Percentiles rank a stretch among this genome's conserved stretches.
These are phyloP conservation scores for Bellardia pandia DNA, from an alignment of 2,888 invertebrate genomes.

Conservation along the genomic window DNA sequence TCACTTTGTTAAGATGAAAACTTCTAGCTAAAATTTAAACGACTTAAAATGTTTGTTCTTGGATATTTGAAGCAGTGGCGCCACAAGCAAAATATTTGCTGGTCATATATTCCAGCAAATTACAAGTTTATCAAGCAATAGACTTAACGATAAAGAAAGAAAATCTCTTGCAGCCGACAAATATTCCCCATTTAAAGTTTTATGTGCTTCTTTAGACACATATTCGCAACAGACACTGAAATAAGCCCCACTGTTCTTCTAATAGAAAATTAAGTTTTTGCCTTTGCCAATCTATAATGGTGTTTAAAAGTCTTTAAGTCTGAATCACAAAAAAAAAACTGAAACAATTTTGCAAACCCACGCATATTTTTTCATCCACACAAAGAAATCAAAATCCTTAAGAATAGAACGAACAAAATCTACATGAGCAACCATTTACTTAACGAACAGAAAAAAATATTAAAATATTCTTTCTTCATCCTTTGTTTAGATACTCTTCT, in stretches of 20 bases:
- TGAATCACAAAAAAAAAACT: background rate
- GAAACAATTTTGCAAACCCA: slow-evolving; percentile 4
- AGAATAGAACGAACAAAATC: slow-evolving; percentile 13
- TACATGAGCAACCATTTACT: slow-evolving; percentile 39
- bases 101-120: background rate
- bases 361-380: slow-evolving; percentile 4
- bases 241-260: slow-evolving; percentile 1
- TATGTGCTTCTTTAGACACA: too few relatives aligned
- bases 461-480: slow-evolving; percentile 27
- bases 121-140: background rate
- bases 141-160: too few relatives aligned
- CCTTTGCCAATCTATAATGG: background rate
- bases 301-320: slow-evolving; percentile 18
- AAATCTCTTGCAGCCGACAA: too few relatives aligned
- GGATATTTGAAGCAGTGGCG: slow-evolving; percentile 11
- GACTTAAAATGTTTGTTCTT: background rate
- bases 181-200: background rate
- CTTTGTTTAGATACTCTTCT: slow-evolving; percentile 21
- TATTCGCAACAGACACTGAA: too few relatives aligned
- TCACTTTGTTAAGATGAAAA: slow-evolving; percentile 42
- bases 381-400: slow-evolving; percentile 21
- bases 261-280: background rate
- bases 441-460: slow-evolving; percentile 44
- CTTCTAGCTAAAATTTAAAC: slow-evolving; percentile 27
- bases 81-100: slow-evolving; percentile 7